Evolutionary conservation across 2,888 invertebrate genomes (phyloP).

Genomic region (Oscheius sp.): DNA sequence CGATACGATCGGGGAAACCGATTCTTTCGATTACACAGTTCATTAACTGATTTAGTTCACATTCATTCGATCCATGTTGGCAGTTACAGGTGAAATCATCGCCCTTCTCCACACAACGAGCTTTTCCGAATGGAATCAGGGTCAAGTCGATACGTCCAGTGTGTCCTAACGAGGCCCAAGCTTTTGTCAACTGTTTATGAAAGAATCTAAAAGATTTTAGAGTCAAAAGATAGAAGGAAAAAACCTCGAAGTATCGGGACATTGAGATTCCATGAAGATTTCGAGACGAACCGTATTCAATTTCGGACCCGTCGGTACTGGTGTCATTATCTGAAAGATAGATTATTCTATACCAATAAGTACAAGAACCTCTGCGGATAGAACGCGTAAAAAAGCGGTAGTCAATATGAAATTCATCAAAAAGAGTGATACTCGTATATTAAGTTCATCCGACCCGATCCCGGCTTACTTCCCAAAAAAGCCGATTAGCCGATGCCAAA

Average conservation of each 20-base stretch:
- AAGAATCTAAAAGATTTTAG: constrained; percentile 50
- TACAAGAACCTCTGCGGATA: not conserved
- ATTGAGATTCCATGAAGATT: constrained; percentile 69
- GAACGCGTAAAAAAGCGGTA: not conserved
- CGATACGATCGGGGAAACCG: constrained; percentile 54
- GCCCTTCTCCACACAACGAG: constrained; percentile 56
- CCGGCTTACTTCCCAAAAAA: constrained; percentile 34
- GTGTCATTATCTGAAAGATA: constrained; percentile 39
- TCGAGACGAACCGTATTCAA: constrained; percentile 59
- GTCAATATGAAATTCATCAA: not conserved
- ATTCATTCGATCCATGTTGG: constrained; percentile 68
- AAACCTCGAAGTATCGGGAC: constrained; percentile 67
- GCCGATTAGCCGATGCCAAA: constrained; percentile 33
- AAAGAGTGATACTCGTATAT: no score
- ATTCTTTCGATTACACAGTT: constrained; percentile 67
- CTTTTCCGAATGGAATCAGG: constrained; percentile 68
- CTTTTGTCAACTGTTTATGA: constrained; percentile 57
- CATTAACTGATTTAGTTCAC: constrained; percentile 68
- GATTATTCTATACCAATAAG: not conserved
- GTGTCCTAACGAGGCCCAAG: constrained; percentile 56
- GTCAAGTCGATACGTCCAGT: constrained; percentile 58
- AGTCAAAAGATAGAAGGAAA: not conserved
- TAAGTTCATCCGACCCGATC: not conserved
- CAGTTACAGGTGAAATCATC: constrained; percentile 63
- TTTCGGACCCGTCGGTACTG: constrained; percentile 12